phyloP scores from a whole-genome alignment of 1,140 invertebrate genomes.

The Paralvinella palmiformis region DNA sequence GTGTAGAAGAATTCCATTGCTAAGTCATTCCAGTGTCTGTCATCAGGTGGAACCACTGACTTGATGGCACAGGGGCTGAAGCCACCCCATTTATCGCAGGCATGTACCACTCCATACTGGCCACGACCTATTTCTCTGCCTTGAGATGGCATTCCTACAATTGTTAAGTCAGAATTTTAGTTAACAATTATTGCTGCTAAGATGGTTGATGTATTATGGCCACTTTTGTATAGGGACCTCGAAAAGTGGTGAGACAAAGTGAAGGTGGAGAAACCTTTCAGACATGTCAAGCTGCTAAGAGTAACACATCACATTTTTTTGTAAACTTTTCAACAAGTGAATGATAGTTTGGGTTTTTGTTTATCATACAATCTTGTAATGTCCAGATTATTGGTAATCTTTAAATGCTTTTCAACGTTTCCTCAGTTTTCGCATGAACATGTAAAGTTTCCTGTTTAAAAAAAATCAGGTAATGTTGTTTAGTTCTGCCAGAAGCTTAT shows the following conservation, averaged over 20 bases:
- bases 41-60: constrained; percentile 82
- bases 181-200: background rate
- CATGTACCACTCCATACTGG: constrained; percentile 88
- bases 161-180: background rate
- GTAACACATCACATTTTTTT: background rate
- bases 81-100: constrained; percentile 70
- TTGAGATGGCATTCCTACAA: constrained; percentile 66
- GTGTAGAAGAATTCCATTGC: constrained; percentile 80
- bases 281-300: background rate
- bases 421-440: too few species aligned
- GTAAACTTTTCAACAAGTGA: too few species aligned
- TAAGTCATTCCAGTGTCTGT: constrained; percentile 84
- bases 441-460: too few species aligned
- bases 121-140: constrained; percentile 79
- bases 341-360: too few species aligned
- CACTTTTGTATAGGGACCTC: too few species aligned
- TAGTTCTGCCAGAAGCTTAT: too few species aligned
- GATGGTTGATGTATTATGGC: background rate
- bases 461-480: too few species aligned
- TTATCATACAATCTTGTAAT: too few species aligned
- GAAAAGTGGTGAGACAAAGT: too few species aligned
- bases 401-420: too few species aligned
- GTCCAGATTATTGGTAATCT: too few species aligned
- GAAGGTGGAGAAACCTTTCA: too few species aligned
- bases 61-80: constrained; percentile 76